Conservation (phyloP, 2,888 invertebrate genomes). For the Quadroppia sp. region DNA sequence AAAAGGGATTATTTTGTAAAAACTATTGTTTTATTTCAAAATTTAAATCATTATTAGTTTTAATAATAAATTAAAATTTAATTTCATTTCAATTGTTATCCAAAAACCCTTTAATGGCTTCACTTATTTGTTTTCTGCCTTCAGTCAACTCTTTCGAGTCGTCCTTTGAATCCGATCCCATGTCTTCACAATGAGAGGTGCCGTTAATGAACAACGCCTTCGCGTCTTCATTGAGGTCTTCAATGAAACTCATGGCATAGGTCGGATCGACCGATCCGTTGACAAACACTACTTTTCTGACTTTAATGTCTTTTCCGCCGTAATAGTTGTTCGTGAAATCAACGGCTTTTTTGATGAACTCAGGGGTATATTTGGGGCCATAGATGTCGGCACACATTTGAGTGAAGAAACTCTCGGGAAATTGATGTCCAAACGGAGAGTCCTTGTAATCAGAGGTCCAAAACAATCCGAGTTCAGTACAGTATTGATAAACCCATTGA, state of each 20-base stretch:
- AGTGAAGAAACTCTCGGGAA: slow-evolving; percentile 71
- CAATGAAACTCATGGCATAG: slow-evolving; percentile 56
- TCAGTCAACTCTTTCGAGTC: slow-evolving; percentile 66
- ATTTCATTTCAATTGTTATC: no score
- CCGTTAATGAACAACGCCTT: slow-evolving; percentile 55
- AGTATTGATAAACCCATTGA: slow-evolving; percentile 92
- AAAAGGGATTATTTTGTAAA: no score
- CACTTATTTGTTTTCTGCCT: slow-evolving; percentile 64
- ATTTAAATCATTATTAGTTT: no score
- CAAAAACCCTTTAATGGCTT: no score
- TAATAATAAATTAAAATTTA: no score
- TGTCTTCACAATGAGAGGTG: slow-evolving; percentile 88
- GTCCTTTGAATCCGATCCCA: slow-evolving; percentile 69
- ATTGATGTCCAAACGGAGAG: slow-evolving; percentile 69
- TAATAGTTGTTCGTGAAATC: slow-evolving; percentile 68
- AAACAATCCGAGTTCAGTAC: slow-evolving; percentile 92
- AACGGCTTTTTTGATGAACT: slow-evolving; percentile 62
- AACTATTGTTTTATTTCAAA: no score
- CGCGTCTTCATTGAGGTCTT: slow-evolving; percentile 51
- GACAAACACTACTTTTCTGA: slow-evolving; percentile 71
- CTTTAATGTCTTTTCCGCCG: slow-evolving; percentile 67
- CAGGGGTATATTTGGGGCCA: slow-evolving; percentile 57
- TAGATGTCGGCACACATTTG: slow-evolving; percentile 76
- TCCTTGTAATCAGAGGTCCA: slow-evolving; percentile 76
- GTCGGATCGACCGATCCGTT: slow-evolving; percentile 77